Evolutionary conservation across 2,888 invertebrate genomes (phyloP).

Genomic region (Phragmatobia fuliginosa): DNA sequence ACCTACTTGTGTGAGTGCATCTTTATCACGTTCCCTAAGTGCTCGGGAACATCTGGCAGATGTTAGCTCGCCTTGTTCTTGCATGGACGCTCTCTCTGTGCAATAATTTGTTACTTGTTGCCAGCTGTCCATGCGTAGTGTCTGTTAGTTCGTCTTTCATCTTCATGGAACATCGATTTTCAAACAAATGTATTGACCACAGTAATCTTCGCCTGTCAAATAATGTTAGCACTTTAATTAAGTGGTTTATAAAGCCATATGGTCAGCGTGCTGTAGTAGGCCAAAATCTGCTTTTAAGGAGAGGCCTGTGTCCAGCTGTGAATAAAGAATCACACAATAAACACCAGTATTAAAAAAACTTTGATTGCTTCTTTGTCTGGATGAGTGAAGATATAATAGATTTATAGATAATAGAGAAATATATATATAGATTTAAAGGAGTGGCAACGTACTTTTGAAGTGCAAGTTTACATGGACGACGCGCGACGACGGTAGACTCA

Average conservation of each 20-base stretch:
- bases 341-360: too few relatives aligned
- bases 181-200: neutral
- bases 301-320: too few relatives aligned
- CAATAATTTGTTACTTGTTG: neutral
- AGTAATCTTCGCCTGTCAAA: neutral
- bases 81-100: neutral
- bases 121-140: neutral
- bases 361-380: too few relatives aligned
- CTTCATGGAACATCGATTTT: neutral
- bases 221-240: neutral
- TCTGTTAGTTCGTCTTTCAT: neutral
- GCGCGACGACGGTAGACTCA: too few relatives aligned
- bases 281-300: too few relatives aligned
- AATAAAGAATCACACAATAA: too few relatives aligned
- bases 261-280: too few relatives aligned
- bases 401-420: too few relatives aligned
- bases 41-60: conserved; percentile 3
- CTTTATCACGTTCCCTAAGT: neutral
- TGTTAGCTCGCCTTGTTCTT: conserved; percentile 9
- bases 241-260: neutral
- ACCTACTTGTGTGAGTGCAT: conserved; percentile 12
- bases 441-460: too few relatives aligned
- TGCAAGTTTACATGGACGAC: too few relatives aligned
- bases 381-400: too few relatives aligned
- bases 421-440: too few relatives aligned